Evolutionary conservation across 2,888 invertebrate species (phyloP).

Genomic region (Pycnomerus fuliginosus): DNA sequence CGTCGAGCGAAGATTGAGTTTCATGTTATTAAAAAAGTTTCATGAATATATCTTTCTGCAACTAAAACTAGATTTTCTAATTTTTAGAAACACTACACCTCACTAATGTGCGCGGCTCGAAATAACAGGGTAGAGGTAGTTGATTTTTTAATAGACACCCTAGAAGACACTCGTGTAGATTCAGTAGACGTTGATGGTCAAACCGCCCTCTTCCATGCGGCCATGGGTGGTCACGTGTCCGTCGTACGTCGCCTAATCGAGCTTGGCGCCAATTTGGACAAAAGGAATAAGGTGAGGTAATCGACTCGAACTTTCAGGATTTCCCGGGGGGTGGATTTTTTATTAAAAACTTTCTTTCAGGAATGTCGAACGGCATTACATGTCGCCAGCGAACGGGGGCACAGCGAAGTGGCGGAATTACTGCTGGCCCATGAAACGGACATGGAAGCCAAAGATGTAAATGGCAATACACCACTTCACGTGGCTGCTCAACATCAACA

Average conservation of each 20-base stretch:
- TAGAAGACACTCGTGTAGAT: constrained; percentile 61
- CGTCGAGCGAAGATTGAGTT: too few species aligned
- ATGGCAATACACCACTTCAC: constrained; percentile 74
- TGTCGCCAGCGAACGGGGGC: constrained; percentile 68
- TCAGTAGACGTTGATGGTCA: constrained; percentile 68
- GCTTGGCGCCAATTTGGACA: constrained; percentile 66
- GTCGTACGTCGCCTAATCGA: constrained; percentile 68
- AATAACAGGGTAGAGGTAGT: constrained; percentile 68
- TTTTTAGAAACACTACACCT: constrained; percentile 66
- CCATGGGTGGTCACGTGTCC: constrained; percentile 68
- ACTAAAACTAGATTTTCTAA: constrained; percentile 1
- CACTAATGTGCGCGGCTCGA: constrained; percentile 75
- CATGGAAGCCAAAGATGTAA: constrained; percentile 68
- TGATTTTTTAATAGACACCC: constrained; percentile 64
- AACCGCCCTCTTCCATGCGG: constrained; percentile 75
- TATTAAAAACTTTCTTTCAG: constrained; percentile 46
- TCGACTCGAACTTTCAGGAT: not conserved
- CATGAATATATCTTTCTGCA: not conserved
- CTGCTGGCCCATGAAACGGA: constrained; percentile 61
- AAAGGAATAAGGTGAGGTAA: constrained; percentile 65
- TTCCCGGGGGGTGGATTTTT: not conserved
- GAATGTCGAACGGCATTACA: constrained; percentile 68
- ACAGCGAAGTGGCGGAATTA: constrained; percentile 61
- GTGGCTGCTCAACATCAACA: constrained; percentile 75
- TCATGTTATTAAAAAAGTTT: not conserved